Percentiles rank a stretch among this genome's conserved stretches.
phyloP scores from a whole-genome alignment of 2,113 vertebrate species.

The Cyanoramphus novaezelandiae region DNA sequence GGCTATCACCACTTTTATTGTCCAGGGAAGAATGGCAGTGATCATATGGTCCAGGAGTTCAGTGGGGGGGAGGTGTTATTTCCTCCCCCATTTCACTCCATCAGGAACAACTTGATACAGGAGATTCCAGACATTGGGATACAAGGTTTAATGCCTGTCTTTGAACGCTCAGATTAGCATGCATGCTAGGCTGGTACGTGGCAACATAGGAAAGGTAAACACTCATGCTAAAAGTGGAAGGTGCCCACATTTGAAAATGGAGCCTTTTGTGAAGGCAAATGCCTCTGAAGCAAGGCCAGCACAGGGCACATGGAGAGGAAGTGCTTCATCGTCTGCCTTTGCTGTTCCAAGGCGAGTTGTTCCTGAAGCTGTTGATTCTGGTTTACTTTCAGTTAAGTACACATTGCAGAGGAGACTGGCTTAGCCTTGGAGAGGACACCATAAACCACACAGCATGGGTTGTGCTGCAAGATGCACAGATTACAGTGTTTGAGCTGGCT shows the following conservation, averaged over 20 bases:
- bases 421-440: not conserved
- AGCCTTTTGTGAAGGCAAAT: not conserved
- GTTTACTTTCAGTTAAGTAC: slow-evolving; percentile 23
- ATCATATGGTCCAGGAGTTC: not conserved
- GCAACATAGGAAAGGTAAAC: not conserved
- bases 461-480: not conserved
- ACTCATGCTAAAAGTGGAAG: not conserved
- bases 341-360: slow-evolving; percentile 2
- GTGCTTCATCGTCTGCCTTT: not conserved
- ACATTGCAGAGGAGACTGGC: not conserved
- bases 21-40: not conserved
- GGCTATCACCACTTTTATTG: not conserved
- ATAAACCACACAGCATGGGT: not conserved
- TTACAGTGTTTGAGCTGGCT: not conserved
- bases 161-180: not conserved
- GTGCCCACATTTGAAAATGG: not conserved
- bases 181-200: not conserved
- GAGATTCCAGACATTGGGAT: not conserved
- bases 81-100: not conserved
- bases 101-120: not conserved
- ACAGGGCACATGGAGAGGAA: not conserved
- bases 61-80: not conserved
- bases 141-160: not conserved
- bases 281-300: not conserved
- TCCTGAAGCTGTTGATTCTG: not conserved